Conservation (phyloP, 1,140 invertebrate species). For the Psilanteris sp. region DNA sequence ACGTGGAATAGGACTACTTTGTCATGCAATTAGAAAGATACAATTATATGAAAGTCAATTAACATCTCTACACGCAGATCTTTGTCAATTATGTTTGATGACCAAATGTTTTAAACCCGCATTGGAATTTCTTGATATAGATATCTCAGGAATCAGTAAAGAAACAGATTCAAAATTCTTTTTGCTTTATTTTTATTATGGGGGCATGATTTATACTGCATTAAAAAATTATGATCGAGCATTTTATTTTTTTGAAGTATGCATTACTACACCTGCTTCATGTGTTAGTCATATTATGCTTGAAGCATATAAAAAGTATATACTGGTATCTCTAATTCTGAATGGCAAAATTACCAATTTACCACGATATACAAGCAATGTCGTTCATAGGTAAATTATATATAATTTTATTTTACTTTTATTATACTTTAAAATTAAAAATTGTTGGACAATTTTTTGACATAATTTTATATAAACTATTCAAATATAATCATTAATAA, state of each 20-base stretch:
- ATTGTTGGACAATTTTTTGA: too few species aligned
- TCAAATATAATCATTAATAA: too few species aligned
- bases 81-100: constrained; percentile 94
- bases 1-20: constrained; percentile 90
- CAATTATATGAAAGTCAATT: constrained; percentile 92
- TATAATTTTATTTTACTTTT: not conserved
- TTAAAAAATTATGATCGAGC: constrained; percentile 95
- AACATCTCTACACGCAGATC: constrained; percentile 95
- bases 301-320: constrained; percentile 97
- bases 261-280: constrained; percentile 93
- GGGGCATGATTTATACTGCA: constrained; percentile 97
- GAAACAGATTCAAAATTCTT: constrained; percentile 94
- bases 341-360: constrained; percentile 90
- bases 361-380: constrained; percentile 95
- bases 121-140: constrained; percentile 91
- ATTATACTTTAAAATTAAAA: too few species aligned
- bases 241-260: constrained; percentile 97
- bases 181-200: constrained; percentile 97
- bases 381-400: constrained; percentile 82
- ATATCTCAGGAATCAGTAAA: constrained; percentile 94
- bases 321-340: constrained; percentile 93
- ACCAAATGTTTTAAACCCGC: constrained; percentile 96
- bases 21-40: constrained; percentile 92
- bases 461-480: too few species aligned
- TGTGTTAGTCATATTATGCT: constrained; percentile 98